Conservation (phyloP, 2,113 vertebrate genomes). For the Toxostoma redivivum region DNA sequence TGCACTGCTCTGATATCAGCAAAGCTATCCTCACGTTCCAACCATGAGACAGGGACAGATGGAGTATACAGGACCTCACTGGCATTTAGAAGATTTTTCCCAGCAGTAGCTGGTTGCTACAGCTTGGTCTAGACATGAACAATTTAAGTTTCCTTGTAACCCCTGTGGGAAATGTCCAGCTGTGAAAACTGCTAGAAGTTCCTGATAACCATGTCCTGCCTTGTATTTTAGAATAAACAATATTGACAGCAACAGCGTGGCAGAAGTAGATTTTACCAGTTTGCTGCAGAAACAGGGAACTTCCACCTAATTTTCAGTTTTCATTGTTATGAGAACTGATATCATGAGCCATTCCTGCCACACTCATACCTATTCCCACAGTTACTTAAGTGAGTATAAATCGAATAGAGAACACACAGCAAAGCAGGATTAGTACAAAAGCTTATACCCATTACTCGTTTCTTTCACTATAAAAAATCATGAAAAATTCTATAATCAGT, state of each 20-base stretch:
- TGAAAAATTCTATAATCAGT: background rate
- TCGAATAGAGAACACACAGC: background rate
- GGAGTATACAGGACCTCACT: background rate
- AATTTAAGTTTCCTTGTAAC: background rate
- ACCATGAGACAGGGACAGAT: background rate
- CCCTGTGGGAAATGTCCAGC: background rate
- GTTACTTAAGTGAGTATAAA: background rate
- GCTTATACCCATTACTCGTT: background rate
- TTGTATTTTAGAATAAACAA: background rate
- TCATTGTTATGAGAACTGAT: background rate
- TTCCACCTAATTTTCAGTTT: slow-evolving; percentile 16
- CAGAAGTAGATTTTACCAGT: background rate
- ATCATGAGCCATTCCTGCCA: background rate
- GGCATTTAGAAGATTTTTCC: background rate
- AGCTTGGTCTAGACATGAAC: slow-evolving; percentile 8
- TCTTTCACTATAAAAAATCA: background rate
- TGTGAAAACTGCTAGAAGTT: slow-evolving; percentile 19
- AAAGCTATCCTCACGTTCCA: background rate
- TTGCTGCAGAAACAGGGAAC: background rate
- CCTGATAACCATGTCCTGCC: background rate
- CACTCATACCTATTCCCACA: background rate
- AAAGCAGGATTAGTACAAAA: background rate
- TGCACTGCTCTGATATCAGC: background rate
- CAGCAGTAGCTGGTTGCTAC: background rate
- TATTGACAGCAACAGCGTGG: background rate